Base-by-base conservation (phyloP, 2,113 vertebrate species). In the Oreotrochilus melanogaster region DNA sequence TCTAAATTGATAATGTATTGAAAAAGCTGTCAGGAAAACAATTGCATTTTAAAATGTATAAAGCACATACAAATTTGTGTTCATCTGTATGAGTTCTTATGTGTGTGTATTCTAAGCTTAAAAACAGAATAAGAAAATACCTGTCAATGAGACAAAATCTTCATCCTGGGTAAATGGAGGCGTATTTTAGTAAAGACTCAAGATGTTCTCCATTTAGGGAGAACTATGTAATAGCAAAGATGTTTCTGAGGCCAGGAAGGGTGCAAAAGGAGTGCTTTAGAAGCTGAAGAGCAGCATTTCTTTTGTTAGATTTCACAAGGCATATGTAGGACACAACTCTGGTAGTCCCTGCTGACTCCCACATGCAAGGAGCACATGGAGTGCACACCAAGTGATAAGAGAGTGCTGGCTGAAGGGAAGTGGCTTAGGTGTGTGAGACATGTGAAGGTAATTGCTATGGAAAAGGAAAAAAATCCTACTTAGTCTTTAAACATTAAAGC, bases 1-100 rank as follows among this genome's bases (percentile, higher is more conserved):
- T 86, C 60, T 78, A 75, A 86, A 89, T 87, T 94, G 88, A 86
- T 94, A 61, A 30, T 78, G 30, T 90, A 88, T 92, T 84, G 56
- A 78, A 90, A 91, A 82, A 75, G 24, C 42, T 94, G 88, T 83
- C 78, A 72, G 81, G 47, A 72, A 94, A 91, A 54, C 89, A 89
- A 94, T 89, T 96, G 37, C 42, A 66, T 94, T 94, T 95, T 79
- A 45, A 66, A 86, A 83, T 71, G 17, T 67, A 82, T 53, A 84
- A 94, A 93, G 35, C 22, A 58, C 0, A 16, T 69, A 48, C 33
- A 89, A 67, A 96, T 79, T 57, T 78, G 5, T 88, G 35, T 70
- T 88, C 93, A 62, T 80, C 16, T 86, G 3, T 73, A 18, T 39
- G 25, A 65, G 35, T 72, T 67, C 53, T 71, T 89, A 21, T 45